Evolutionary conservation across 1,140 invertebrate species (phyloP).

Genomic region (Formica selysi): DNA sequence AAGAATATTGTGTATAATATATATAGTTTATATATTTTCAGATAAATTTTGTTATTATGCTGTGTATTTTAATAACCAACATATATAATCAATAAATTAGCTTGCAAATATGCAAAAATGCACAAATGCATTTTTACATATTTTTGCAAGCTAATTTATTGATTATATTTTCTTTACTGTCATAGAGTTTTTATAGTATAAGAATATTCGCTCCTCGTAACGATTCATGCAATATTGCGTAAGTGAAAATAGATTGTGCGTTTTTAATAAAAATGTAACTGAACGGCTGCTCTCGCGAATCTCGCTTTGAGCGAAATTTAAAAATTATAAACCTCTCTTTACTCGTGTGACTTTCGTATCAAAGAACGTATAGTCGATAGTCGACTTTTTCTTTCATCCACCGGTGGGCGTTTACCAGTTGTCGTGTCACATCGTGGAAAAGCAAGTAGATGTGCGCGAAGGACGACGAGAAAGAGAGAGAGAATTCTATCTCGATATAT

Average conservation of each 20-base stretch:
- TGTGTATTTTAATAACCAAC: neutral
- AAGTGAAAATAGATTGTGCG: neutral
- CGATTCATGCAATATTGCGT: neutral
- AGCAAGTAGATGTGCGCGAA: slow-evolving; percentile 17
- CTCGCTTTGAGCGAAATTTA: slow-evolving; percentile 1
- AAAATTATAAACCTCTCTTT: neutral
- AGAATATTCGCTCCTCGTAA: slow-evolving; percentile 2
- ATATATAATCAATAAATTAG: slow-evolving; percentile 18
- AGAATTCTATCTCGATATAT: slow-evolving; percentile 29
- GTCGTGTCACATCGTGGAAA: slow-evolving; percentile 7
- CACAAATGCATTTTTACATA: neutral
- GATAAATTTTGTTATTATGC: neutral
- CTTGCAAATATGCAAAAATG: neutral
- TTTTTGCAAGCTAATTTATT: too few relatives aligned
- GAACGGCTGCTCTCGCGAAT: neutral
- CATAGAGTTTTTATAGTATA: neutral
- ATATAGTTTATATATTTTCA: neutral
- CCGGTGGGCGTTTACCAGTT: slow-evolving; percentile 16
- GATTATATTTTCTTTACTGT: neutral
- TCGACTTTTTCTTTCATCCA: slow-evolving; percentile 25
- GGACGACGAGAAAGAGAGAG: neutral
- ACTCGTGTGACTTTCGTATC: slow-evolving; percentile 9
- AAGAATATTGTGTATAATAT: neutral
- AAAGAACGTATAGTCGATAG: slow-evolving; percentile 20
- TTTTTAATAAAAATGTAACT: slow-evolving; percentile 32